Evolutionary conservation across 2,888 invertebrate species (phyloP), one percentile per base, ranked within the genome.

Genomic region (Proisotoma minuta): DNA sequence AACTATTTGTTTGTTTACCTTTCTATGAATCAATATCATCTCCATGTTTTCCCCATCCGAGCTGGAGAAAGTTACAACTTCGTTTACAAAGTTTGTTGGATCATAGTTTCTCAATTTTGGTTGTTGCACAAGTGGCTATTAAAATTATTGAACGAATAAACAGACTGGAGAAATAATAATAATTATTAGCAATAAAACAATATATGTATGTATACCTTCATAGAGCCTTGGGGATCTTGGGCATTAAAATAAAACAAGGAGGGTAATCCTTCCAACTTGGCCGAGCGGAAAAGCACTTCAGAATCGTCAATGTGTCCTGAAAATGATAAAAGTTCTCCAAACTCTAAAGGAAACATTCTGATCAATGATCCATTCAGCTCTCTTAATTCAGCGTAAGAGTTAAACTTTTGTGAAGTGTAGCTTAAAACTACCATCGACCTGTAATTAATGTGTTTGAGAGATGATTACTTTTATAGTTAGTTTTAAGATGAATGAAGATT

Each of bases 241-340:
- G 62, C 63, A 34, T 66, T 60, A 27, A 58, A 50, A 15, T 54
- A 58, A 24, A 8, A 50, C 18, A 66, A 40, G 34, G 58, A 52
- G 2, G 69, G 69, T 3, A 69, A 49, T 12, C 65, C 69, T 53
- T 64, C 64, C 22, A 69, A 29, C 27, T 64, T 64, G 18, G 63
- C 57, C 8, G 69, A 60, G 47, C 66, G 43, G 79, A 91, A 96
- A 80, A 97, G 97, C 75, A 97, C 87, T 82, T 95, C 93, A 0
- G 85, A 83, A 75, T 91, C 87, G 74, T 87, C 84, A 76, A 88
- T 89, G 77, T 90, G 86, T 12, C 94, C 96, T n/a, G 89, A 88
- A 78, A 90, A 88, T 3, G 87, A 87, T n/a, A 85, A 84, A 39
- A 98, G 84, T 0, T 91, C 88, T 23, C 98, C 98, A 69, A 96